Percentiles rank a stretch among this genome's conserved stretches.
phyloP scores from a whole-genome alignment of 1,140 invertebrate species.

The Contarinia nasturtii region DNA sequence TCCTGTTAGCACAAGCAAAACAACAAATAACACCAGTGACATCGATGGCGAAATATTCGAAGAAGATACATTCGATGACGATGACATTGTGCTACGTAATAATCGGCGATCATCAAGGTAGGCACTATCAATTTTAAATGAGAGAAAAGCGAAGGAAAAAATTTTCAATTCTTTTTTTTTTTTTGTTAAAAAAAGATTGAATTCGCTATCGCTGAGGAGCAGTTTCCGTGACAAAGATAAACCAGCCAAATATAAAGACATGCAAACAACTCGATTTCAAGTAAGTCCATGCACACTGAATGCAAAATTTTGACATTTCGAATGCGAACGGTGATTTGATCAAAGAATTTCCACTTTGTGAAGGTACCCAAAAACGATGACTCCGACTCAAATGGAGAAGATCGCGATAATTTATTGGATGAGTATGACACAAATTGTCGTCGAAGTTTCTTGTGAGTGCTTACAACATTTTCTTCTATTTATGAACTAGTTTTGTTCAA shows the following conservation, averaged over 20 bases:
- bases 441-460: conserved; percentile 49
- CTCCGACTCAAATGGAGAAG: conserved; percentile 27
- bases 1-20: too few species aligned
- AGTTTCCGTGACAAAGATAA: conserved; percentile 38
- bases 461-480: conserved; percentile 4
- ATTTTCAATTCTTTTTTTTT: too few species aligned
- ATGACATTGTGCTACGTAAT: too few species aligned
- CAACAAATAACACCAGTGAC: too few species aligned
- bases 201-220: conserved; percentile 27
- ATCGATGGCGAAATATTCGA: too few species aligned
- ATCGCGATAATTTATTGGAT: conserved; percentile 34
- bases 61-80: too few species aligned
- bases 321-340: too few species aligned
- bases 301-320: not conserved
- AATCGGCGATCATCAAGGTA: too few species aligned
- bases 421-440: conserved; percentile 52
- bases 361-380: conserved; percentile 28
- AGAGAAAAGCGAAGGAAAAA: too few species aligned
- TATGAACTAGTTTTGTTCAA: conserved; percentile 1
- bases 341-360: too few species aligned
- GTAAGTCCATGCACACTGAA: conserved; percentile 15
- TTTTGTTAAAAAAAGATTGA: too few species aligned
- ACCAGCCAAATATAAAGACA: conserved; percentile 33
- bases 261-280: conserved; percentile 35
- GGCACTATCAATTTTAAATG: too few species aligned